Base-by-base conservation (phyloP, 2,888 invertebrate species). In the Plusia festucae region DNA sequence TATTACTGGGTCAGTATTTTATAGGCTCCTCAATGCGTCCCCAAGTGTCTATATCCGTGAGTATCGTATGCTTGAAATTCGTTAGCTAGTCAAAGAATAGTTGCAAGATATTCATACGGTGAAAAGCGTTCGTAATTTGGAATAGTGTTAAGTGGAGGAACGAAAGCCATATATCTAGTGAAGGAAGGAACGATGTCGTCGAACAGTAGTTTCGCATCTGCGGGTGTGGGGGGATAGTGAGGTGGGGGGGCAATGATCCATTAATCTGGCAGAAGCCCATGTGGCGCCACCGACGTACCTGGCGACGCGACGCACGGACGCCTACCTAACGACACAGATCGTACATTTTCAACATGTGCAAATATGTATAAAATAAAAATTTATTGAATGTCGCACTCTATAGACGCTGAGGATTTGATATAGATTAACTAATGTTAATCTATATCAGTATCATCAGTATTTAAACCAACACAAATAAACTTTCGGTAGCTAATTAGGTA, bases 181-280 rank as follows among this genome's bases (percentile, higher is more conserved):
- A 76, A 88, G 90, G 90, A 91, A 91, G 89, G 86, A 88, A 88
- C 86, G 87, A 85, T 88, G 90, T 91, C 90, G 90, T 90, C 86
- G 90, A 92, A 91, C 92, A 91, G 92, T 92, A 92, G 91, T 91
- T 91, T 90, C 90, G 87, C 90, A 90, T 91, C 90, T 89, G 87
- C 84, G 88, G 83, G 88, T 83, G 82, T 87, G 67, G 79, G 84
- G 84, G 82, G 86, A 81, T 84, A 83, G 86, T 83, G 70, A 77
- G 84, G 84, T 81, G 95, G 94, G 96, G 96, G 96, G 96, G 97
- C 97, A 97, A 96, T 96, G 97, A 97, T 97, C 97, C 97, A 97
- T 97, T 97, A 97, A 97, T 97, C 97, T 96, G 96, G 96, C 96
- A 96, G 96, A 96, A 97, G 97, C 97, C 97, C 97, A 96, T 95